phyloP scores from a whole-genome alignment of 1,140 invertebrate species.

The Leptinotarsa defecta region DNA sequence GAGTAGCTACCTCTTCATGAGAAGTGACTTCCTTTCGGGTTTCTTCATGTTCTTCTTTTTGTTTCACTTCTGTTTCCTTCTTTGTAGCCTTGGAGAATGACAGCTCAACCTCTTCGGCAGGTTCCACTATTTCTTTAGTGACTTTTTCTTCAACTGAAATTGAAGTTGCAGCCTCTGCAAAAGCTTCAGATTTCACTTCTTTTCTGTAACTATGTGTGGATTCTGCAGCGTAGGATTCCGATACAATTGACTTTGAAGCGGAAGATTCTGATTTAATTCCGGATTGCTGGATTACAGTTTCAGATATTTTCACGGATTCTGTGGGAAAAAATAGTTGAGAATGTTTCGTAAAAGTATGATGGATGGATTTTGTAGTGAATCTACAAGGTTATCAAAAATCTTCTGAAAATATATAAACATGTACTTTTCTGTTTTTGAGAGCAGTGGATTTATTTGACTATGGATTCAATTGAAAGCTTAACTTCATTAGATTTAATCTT shows the following conservation, averaged over 20 bases:
- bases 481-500: no score
- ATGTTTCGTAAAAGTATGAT: no score
- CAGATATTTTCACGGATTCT: slow-evolving; percentile 34
- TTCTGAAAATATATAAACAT: no score
- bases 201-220: not conserved
- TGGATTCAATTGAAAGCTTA: no score
- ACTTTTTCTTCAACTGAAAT: not conserved
- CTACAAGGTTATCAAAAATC: no score
- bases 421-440: no score
- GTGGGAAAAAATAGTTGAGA: not conserved
- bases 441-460: no score
- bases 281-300: slow-evolving; percentile 23
- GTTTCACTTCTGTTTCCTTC: not conserved
- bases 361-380: no score
- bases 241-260: slow-evolving; percentile 26
- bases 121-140: not conserved
- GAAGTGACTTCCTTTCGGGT: not conserved
- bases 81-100: not conserved
- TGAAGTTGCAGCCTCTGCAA: not conserved
- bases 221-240: slow-evolving; percentile 29
- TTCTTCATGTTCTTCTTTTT: not conserved
- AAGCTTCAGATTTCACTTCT: not conserved
- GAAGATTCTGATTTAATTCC: slow-evolving; percentile 29
- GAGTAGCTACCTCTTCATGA: not conserved
- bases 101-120: not conserved